Evolutionary conservation across 53 echinoderm and acorn worm species (phyloP), one percentile per base, ranked within the genome.

Genomic region (Holothuria leucospilota): DNA sequence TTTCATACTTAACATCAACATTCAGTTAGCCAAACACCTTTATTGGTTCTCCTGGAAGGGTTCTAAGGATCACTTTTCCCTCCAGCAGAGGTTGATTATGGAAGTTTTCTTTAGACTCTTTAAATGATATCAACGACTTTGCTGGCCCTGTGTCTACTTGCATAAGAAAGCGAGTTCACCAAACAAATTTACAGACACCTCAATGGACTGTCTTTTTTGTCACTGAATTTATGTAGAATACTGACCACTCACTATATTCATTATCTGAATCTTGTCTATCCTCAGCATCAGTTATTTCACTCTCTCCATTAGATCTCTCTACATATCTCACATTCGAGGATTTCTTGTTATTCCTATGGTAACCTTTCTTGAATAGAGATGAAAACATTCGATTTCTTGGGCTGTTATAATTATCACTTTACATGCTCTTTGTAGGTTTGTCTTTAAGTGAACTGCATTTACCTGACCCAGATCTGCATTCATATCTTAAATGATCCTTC

Each of bases 101-200:
- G 51, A 85, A 85, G 20, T 85, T 68, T 20, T 51, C 70, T 26
- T 69, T 49, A 28, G 20, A 70, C 9, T 85, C 85, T 1, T 21
- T 68, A 8, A 49, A 41, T 39, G 68, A 68, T 30, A 85, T 85
- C 8, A 69, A 67, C 11, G 51, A 39, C 46, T 51, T 56, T 69
- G 58, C 85, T 2, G 85, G 70, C 52, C 71, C 70, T 70, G 56
- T 85, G 25, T 85, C 85, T 12, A 85, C 58, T 49, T 69, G 27
- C 70, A 85, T 85, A 6, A 10, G 15, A 39, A 73, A n/a, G n/a
- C 41, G 38, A 20, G 30, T 66, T 66, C 13, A 16, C 67, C 67
- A 14, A 1, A 66, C 67, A 66, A 16, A 39, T 72, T 66, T 20
- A 66, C 67, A 28, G 24, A n/a, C 24, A 66, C 67, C 67, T 66